Percentiles rank a stretch among this genome's conserved stretches.
Conservation (phyloP, 2,113 vertebrate species). For the Istiophorus platypterus region DNA sequence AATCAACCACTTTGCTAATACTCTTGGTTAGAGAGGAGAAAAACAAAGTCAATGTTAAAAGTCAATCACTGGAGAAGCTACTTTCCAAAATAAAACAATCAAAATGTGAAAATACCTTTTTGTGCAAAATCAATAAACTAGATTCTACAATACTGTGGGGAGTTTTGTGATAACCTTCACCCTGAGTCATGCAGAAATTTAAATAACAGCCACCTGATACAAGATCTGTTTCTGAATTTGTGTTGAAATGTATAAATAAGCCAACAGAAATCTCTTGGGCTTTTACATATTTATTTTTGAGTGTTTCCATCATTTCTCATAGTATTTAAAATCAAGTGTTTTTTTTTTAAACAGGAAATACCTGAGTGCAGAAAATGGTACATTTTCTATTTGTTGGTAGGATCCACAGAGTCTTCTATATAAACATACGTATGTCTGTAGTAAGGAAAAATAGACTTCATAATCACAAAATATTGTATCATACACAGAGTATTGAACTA, state of each 20-base stretch:
- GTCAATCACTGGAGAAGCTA: conserved; percentile 30
- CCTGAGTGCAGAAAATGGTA: conserved; percentile 73
- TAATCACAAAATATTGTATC: conserved; percentile 46
- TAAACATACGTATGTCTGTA: conserved; percentile 40
- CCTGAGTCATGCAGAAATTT: neutral
- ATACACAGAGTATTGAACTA: conserved; percentile 51
- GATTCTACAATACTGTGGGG: conserved; percentile 63
- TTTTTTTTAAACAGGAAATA: conserved; percentile 63
- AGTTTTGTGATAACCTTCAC: conserved; percentile 67
- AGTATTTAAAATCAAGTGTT: conserved; percentile 44
- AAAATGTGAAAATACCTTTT: conserved; percentile 74
- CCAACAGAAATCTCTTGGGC: neutral
- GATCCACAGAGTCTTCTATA: conserved; percentile 58
- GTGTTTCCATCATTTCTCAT: conserved; percentile 47
- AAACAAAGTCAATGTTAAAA: conserved; percentile 59
- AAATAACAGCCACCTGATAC: neutral
- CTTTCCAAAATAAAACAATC: conserved; percentile 39
- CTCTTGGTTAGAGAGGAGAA: conserved; percentile 53
- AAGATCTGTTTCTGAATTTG: neutral
- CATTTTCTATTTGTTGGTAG: conserved; percentile 59
- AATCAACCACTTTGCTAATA: conserved; percentile 48
- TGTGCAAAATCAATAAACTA: conserved; percentile 78
- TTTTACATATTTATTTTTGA: conserved; percentile 70
- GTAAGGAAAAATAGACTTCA: conserved; percentile 51
- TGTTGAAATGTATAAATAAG: neutral